Evolutionary conservation across 2,113 vertebrate species (phyloP), one percentile per base, ranked within the genome.

Genomic region (Tupaia chinensis): DNA sequence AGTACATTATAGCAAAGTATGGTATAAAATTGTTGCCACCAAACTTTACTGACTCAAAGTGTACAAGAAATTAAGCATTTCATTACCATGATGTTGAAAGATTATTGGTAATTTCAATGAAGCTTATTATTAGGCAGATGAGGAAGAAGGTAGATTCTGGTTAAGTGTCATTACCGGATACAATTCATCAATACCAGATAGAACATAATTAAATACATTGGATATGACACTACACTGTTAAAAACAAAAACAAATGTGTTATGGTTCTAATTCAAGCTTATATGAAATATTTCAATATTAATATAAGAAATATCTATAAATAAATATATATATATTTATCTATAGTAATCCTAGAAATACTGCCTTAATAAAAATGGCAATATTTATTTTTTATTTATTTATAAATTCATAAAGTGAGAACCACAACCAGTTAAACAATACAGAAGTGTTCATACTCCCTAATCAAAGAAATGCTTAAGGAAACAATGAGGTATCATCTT

Each of bases 1-100:
- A 92, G 60, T 66, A 69, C 77, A 3, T 61, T 81, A 80, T 81
- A 80, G 79, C 76, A 90, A 90, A 83, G 70, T 90, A 63, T 9
- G 7, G 16, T 53, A 74, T 34, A 92, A 94, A 96, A 83, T 65
- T 73, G 63, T 29, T 83, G 60, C n/a, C 66, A 89, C 23, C 32
- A 69, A 93, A 70, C 79, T 61, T 65, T 91, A 76, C 34, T 82
- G 77, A 91, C 23, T 70, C 65, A 69, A 54, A 85, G 32, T 65
- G 1, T 7, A 53, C 27, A 74, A 74, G 32, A 87, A 93, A 70
- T 78, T 65, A 81, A 61, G 4, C 3, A 92, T 19, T 90, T 90
- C 27, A 66, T 58, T 83, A 84, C 6, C 58, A 60, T 63, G 32
- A 53, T 85, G 81, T 87, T 78, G 54, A 58, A 54, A 93, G 69